Percentiles rank a stretch among this genome's conserved stretches.
These are phyloP conservation scores for Pao palembangensis DNA, from an alignment of 2,113 vertebrate genomes.

Conservation along the genomic window DNA sequence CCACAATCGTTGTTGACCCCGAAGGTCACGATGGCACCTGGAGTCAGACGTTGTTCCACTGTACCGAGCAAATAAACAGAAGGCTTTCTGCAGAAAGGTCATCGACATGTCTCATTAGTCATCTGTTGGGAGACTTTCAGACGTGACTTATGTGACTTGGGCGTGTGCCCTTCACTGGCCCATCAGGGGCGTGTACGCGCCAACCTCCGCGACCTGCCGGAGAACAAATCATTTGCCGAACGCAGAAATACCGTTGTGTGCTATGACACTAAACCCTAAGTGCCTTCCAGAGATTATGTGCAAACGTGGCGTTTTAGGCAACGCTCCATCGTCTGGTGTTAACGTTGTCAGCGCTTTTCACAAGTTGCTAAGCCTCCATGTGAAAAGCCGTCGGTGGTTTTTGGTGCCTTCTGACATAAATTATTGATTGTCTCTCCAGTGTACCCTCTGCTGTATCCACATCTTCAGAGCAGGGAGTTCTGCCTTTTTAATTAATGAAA, in stretches of 20 bases:
- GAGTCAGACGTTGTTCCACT: slow-evolving; percentile 20
- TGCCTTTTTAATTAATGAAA: slow-evolving; percentile 26
- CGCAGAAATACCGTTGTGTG: neutral
- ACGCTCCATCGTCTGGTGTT: slow-evolving; percentile 29
- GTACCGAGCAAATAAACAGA: slow-evolving; percentile 39
- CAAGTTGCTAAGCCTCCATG: slow-evolving; percentile 41
- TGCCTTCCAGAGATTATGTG: slow-evolving; percentile 32
- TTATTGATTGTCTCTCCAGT: slow-evolving; percentile 64
- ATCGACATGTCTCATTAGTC: slow-evolving; percentile 43
- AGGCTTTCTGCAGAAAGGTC: slow-evolving; percentile 17
- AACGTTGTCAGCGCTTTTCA: slow-evolving; percentile 51
- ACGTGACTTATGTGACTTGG: slow-evolving; percentile 11
- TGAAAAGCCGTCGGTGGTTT: slow-evolving; percentile 56
- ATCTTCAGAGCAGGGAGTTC: slow-evolving; percentile 23
- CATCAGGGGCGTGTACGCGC: slow-evolving; percentile 5
- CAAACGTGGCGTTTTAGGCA: slow-evolving; percentile 24
- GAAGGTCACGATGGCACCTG: slow-evolving; percentile 29
- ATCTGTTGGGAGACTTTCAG: slow-evolving; percentile 28
- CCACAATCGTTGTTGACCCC: slow-evolving; percentile 29
- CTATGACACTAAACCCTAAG: slow-evolving; percentile 1
- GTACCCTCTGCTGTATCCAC: slow-evolving; percentile 49
- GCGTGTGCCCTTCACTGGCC: slow-evolving; percentile 7
- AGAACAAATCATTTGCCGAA: neutral
- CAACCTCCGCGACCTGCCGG: neutral
- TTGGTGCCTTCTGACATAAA: slow-evolving; percentile 56